Base-by-base conservation (phyloP, 2,888 invertebrate species). In the Gari tellinella region DNA sequence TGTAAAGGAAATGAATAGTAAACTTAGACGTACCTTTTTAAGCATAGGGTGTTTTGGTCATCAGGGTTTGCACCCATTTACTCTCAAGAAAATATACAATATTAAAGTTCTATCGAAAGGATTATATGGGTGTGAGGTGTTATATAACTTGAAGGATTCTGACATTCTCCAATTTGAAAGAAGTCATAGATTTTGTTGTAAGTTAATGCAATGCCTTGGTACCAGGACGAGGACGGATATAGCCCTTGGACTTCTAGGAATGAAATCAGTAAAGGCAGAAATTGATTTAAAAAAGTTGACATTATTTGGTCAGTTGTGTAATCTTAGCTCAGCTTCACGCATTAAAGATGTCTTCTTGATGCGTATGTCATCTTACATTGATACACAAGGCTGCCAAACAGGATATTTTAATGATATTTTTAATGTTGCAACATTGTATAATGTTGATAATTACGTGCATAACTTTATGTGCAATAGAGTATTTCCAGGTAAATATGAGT, bases 301-400 rank as follows among this genome's bases (percentile, higher is more conserved):
- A 3, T 41, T 41, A 8, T 41, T 56, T 10, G 56, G 56, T 5
- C 56, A 56, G 21, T n/a, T 56, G 21, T 41, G 56, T 19, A 38
- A 41, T 12, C 41, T 56, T 8, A 19, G 7, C 21, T 17, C 41
- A 3, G 17, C 5, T 12, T 37, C 40, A 41, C 4, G 12, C 23
- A 14, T 10, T 7, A 56, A 56, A 56, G 15, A 38, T 21, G 17
- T 56, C 2, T 56, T 56, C n/a, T n/a, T n/a, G n/a, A n/a, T n/a
- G n/a, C n/a, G n/a, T n/a, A n/a, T n/a, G n/a, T n/a, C n/a, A n/a
- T n/a, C n/a, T n/a, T n/a, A n/a, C n/a, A n/a, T n/a, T n/a, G n/a
- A n/a, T n/a, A n/a, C n/a, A n/a, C n/a, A n/a, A n/a, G n/a, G n/a
- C n/a, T n/a, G n/a, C n/a, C n/a, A n/a, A n/a, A n/a, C n/a, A n/a